Conservation (phyloP, 1,140 invertebrate species). For the Gonioctena quinquepunctata region DNA sequence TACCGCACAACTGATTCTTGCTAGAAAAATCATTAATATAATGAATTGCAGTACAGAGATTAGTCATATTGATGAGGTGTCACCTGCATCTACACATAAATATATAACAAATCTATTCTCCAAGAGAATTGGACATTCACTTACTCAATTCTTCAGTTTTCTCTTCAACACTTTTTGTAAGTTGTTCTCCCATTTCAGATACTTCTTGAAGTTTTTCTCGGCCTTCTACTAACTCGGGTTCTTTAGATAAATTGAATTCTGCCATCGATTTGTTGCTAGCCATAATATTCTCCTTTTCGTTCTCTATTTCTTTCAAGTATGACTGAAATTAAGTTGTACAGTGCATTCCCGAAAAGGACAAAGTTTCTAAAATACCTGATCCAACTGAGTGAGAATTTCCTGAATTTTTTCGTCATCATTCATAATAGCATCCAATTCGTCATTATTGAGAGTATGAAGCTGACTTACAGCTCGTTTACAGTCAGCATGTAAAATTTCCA, state of each 20-base stretch:
- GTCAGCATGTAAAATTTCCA: slow-evolving; percentile 39
- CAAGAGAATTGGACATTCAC: too few species aligned
- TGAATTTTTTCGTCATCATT: slow-evolving; percentile 85
- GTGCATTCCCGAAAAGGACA: too few species aligned
- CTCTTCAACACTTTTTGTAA: slow-evolving; percentile 71
- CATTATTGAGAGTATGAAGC: slow-evolving; percentile 59
- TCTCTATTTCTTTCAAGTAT: slow-evolving; percentile 76
- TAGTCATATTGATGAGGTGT: too few species aligned
- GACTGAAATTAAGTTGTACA: too few species aligned
- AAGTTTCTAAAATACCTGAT: slow-evolving; percentile 80
- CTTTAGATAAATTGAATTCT: slow-evolving; percentile 82
- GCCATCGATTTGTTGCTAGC: slow-evolving; percentile 84
- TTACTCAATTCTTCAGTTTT: slow-evolving; percentile 70
- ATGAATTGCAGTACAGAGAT: too few species aligned
- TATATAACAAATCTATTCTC: too few species aligned
- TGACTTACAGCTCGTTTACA: slow-evolving; percentile 36
- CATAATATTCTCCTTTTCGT: slow-evolving; percentile 83
- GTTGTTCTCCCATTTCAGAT: slow-evolving; percentile 68
- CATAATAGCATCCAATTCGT: slow-evolving; percentile 81
- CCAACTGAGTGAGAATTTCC: slow-evolving; percentile 74
- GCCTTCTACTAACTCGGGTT: slow-evolving; percentile 76
- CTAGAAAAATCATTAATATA: too few species aligned
- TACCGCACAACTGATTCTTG: too few species aligned
- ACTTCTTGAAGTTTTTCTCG: slow-evolving; percentile 70
- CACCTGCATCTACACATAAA: too few species aligned